phyloP scores from a whole-genome alignment of 2,888 invertebrate species.

The Dyspetes luteomarginatus region DNA sequence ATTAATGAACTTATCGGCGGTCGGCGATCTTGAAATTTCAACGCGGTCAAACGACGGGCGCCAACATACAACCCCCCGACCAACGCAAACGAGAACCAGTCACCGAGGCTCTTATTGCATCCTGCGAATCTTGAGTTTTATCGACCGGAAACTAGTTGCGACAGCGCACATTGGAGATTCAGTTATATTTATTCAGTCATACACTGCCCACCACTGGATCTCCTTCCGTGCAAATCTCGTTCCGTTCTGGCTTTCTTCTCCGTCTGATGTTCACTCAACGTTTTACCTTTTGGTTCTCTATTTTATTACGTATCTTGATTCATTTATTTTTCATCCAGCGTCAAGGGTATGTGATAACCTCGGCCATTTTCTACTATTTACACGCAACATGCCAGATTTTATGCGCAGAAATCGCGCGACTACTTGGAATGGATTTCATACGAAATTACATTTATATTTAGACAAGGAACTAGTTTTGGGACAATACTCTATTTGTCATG shows the following conservation, averaged over 20 bases:
- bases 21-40: conserved; percentile 73
- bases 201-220: conserved; percentile 36
- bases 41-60: conserved; percentile 67
- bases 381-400: no score
- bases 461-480: no score
- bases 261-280: background rate
- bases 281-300: conserved; percentile 36
- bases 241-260: background rate
- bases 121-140: conserved; percentile 67
- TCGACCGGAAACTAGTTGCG: conserved; percentile 69
- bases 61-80: conserved; percentile 54
- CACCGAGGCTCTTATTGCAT: conserved; percentile 61
- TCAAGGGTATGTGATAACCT: no score
- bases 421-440: no score
- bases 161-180: conserved; percentile 36
- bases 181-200: conserved; percentile 34
- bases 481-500: no score
- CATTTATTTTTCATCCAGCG: no score
- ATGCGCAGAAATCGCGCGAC: no score
- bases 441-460: no score
- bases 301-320: conserved; percentile 56
- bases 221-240: conserved; percentile 20
- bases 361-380: no score
- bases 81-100: conserved; percentile 45
- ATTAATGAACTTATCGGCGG: conserved; percentile 73